Evolutionary conservation across 2,797 vertebrate species (phyloP).

Genomic region (Molossus alvarezi): DNA sequence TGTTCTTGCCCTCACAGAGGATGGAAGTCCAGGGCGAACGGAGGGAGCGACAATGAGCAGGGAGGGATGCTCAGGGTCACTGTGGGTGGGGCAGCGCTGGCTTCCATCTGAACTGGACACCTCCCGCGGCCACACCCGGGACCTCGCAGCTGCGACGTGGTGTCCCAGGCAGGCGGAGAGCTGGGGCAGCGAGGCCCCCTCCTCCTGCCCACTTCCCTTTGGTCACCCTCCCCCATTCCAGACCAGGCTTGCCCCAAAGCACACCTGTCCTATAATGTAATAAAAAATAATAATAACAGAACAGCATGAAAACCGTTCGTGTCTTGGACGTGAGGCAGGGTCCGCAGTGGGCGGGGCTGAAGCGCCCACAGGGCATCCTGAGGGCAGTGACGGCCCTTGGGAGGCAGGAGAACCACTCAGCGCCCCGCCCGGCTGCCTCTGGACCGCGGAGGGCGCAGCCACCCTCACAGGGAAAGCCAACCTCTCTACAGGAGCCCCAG

Average conservation of each 20-base stretch:
- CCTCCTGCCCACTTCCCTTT: neutral
- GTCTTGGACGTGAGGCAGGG: accelerated
- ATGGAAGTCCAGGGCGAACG: neutral
- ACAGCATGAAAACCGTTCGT: accelerated
- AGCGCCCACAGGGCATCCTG: too few species aligned
- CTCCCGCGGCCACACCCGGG: neutral
- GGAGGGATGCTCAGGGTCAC: accelerated
- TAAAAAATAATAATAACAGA: too few species aligned
- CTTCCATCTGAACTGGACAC: too few species aligned
- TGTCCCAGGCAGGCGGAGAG: neutral
- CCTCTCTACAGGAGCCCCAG: neutral
- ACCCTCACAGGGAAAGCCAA: accelerated
- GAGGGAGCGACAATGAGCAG: accelerated
- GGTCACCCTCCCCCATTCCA: neutral
- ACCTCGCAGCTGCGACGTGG: neutral
- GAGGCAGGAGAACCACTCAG: accelerated
- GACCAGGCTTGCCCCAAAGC: neutral
- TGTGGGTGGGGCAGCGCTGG: neutral
- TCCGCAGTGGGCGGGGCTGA: neutral
- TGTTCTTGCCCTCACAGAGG: neutral
- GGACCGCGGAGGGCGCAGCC: neutral
- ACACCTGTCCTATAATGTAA: neutral
- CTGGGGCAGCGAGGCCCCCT: neutral
- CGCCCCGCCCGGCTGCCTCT: accelerated
- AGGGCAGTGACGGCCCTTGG: neutral